Evolutionary conservation across 2,888 invertebrate genomes (phyloP).

Genomic region (Drosophila algonquin): DNA sequence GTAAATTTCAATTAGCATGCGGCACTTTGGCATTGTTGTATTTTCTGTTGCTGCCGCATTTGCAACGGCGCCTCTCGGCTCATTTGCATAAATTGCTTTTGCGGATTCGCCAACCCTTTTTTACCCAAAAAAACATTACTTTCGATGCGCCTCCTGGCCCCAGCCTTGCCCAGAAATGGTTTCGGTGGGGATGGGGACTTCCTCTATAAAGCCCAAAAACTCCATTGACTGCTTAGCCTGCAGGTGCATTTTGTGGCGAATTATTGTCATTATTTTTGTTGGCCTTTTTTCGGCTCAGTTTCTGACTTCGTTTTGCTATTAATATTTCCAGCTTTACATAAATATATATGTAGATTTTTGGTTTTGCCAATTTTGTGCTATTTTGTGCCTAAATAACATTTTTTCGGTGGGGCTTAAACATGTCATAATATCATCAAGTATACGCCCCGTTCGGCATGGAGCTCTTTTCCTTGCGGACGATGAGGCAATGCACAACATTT

Average conservation of each 20-base stretch:
- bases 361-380: constrained; percentile 53
- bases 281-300: constrained; percentile 40
- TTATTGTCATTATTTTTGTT: constrained; percentile 75
- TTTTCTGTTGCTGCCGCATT: constrained; percentile 48
- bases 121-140: constrained; percentile 44
- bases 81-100: constrained; percentile 78
- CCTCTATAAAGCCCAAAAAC: constrained; percentile 34
- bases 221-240: constrained; percentile 65
- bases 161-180: constrained; percentile 38
- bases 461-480: constrained; percentile 4
- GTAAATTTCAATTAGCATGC: constrained; percentile 76
- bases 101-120: constrained; percentile 71
- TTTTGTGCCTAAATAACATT: constrained; percentile 51
- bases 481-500: constrained; percentile 47
- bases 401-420: constrained; percentile 32
- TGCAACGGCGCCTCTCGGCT: constrained; percentile 74
- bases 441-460: constrained; percentile 42
- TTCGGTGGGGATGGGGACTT: constrained; percentile 20
- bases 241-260: constrained; percentile 77
- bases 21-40: constrained; percentile 68
- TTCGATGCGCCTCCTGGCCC: constrained; percentile 29
- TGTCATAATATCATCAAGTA: constrained; percentile 59
- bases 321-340: constrained; percentile 47
- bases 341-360: constrained; percentile 38
- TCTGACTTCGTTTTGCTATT: constrained; percentile 42